Conservation (phyloP, 2,113 vertebrate genomes). For the Campylomormyrus numenius region DNA sequence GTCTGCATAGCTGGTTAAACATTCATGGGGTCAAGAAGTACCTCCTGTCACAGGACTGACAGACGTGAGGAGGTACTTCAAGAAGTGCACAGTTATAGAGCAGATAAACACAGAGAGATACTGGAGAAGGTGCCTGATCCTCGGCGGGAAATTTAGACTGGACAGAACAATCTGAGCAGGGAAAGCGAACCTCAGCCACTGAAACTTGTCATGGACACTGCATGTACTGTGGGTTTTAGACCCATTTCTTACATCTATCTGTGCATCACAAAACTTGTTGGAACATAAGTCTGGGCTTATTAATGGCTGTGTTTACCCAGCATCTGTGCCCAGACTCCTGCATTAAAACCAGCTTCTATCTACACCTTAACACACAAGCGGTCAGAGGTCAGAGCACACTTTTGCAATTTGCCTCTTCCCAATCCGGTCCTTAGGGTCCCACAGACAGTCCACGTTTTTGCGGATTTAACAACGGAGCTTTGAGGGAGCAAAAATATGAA, state of each 20-base stretch:
- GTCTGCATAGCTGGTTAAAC: conserved; percentile 45
- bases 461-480: neutral
- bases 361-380: neutral
- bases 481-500: neutral
- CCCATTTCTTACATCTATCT: neutral
- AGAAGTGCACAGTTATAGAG: conserved; percentile 55
- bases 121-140: conserved; percentile 30
- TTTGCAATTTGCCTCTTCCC: neutral
- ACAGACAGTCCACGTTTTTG: neutral
- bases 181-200: neutral
- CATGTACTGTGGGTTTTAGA: neutral
- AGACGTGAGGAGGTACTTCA: conserved; percentile 45
- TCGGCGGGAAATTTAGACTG: neutral
- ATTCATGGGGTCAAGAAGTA: conserved; percentile 52
- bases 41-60: conserved; percentile 41
- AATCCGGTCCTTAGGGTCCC: neutral
- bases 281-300: neutral
- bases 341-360: neutral
- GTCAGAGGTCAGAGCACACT: neutral
- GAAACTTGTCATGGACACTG: neutral
- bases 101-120: conserved; percentile 23
- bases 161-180: neutral
- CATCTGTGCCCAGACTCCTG: neutral
- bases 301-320: neutral
- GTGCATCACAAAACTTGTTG: neutral